Percentiles rank a stretch among this genome's conserved stretches.
phyloP scores from a whole-genome alignment of 2,113 vertebrate species.

The Catharus bicknelli region DNA sequence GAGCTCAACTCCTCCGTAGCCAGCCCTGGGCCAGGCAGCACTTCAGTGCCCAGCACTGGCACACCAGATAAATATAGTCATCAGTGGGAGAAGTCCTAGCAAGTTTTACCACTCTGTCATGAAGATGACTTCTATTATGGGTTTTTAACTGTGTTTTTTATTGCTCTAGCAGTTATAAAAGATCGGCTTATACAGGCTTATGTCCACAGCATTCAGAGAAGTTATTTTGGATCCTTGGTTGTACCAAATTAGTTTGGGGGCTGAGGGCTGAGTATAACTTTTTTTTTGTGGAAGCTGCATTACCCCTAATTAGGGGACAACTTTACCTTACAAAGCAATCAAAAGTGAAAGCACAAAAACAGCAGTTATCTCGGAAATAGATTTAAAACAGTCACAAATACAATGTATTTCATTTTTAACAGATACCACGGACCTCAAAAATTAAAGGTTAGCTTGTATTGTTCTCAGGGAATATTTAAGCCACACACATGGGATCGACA shows the following conservation, averaged over 20 bases:
- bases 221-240: not conserved
- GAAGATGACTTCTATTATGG: not conserved
- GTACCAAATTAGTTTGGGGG: not conserved
- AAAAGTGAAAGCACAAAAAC: not conserved
- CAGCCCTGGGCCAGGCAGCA: not conserved
- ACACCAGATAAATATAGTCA: not conserved
- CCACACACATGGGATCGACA: not conserved
- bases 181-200: not conserved
- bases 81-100: not conserved
- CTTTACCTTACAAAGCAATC: not conserved
- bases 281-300: not conserved
- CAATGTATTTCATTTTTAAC: not conserved
- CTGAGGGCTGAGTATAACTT: not conserved
- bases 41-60: not conserved
- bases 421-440: fast-evolving
- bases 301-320: not conserved
- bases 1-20: not conserved
- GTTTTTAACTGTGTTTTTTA: not conserved
- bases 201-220: not conserved
- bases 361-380: not conserved
- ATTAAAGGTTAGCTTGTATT: not conserved
- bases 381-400: not conserved
- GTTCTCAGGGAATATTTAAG: not conserved
- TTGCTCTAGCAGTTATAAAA: not conserved
- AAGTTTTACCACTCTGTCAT: not conserved